These are phyloP conservation scores for Serrognathus titanus DNA, from an alignment of 2,888 invertebrate genomes.

Conservation along the genomic window DNA sequence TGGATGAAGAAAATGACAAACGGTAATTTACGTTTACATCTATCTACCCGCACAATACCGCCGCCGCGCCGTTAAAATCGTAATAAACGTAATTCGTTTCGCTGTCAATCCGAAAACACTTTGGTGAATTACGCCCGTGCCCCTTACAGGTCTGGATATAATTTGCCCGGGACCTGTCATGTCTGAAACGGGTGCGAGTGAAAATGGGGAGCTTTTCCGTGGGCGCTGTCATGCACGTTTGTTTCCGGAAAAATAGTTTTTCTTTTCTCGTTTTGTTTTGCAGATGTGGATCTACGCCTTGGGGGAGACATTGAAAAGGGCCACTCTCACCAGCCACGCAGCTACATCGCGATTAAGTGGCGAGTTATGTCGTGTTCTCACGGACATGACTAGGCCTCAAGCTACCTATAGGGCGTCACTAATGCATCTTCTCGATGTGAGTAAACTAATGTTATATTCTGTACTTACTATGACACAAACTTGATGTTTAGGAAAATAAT, in stretches of 20 bases:
- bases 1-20: not conserved
- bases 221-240: not conserved
- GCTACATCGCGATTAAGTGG: conserved; percentile 51
- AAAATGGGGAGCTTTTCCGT: not conserved
- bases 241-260: not conserved
- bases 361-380: conserved; percentile 53
- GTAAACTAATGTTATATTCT: conserved; percentile 32
- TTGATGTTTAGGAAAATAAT: too few relatives aligned
- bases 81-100: too few relatives aligned
- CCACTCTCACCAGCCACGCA: conserved; percentile 47
- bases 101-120: too few relatives aligned
- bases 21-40: not conserved
- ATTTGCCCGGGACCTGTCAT: too few relatives aligned
- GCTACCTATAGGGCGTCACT: conserved; percentile 54
- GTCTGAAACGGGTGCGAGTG: too few relatives aligned
- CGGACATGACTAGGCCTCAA: conserved; percentile 57
- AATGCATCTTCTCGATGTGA: conserved; percentile 61
- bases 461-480: too few relatives aligned
- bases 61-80: too few relatives aligned
- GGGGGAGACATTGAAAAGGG: conserved; percentile 55
- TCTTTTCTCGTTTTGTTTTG: conserved; percentile 28
- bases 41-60: too few relatives aligned
- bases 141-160: too few relatives aligned
- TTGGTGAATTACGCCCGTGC: too few relatives aligned
- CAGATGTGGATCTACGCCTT: conserved; percentile 63